phyloP scores from a whole-genome alignment of 2,888 invertebrate species.

The Ormyrus nitidulus region DNA sequence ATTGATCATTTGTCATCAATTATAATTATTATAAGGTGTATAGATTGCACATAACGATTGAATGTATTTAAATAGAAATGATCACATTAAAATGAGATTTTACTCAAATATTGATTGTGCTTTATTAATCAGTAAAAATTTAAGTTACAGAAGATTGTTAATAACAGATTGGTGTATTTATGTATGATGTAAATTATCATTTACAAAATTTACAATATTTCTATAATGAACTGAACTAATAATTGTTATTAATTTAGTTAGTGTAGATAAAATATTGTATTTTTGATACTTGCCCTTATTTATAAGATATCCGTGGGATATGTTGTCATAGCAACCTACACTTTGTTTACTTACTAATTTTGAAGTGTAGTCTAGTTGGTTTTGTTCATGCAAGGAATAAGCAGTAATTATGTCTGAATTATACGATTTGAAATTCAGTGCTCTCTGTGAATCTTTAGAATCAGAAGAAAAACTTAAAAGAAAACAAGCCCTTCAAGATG shows the following conservation, averaged over 20 bases:
- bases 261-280: no score
- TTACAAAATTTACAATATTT: no score
- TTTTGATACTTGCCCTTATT: no score
- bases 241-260: no score
- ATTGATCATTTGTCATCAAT: slow-evolving; percentile 33
- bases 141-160: no score
- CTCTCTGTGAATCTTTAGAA: slow-evolving; percentile 74
- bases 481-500: slow-evolving; percentile 78
- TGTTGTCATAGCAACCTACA: slow-evolving; percentile 52
- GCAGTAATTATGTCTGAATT: slow-evolving; percentile 51
- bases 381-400: background rate
- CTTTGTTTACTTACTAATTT: slow-evolving; percentile 29
- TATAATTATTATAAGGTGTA: slow-evolving; percentile 52
- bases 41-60: slow-evolving; percentile 54
- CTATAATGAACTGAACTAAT: no score
- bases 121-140: slow-evolving; percentile 7
- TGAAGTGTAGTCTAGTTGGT: background rate
- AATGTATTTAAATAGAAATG: slow-evolving; percentile 55
- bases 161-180: no score
- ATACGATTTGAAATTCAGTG: slow-evolving; percentile 44
- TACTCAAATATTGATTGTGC: slow-evolving; percentile 37
- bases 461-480: slow-evolving; percentile 80
- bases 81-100: slow-evolving; percentile 54
- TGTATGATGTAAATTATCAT: no score
- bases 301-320: no score